Percentiles rank a stretch among this genome's conserved stretches.
These are phyloP conservation scores for Busseola fusca DNA, from an alignment of 2,888 invertebrate genomes.

Conservation along the genomic window DNA sequence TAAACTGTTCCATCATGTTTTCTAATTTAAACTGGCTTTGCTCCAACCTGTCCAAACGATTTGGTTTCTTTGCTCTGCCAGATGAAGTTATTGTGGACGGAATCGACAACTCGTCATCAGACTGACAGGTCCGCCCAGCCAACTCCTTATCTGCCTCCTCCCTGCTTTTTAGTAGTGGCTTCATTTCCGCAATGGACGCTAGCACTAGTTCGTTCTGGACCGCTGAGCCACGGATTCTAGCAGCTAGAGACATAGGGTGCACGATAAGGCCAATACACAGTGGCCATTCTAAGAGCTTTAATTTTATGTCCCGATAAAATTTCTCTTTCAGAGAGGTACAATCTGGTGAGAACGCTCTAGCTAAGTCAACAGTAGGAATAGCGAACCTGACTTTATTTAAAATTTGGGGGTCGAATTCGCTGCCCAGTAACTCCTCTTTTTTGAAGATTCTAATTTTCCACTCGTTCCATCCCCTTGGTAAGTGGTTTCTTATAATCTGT, in stretches of 20 bases:
- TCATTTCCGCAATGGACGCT: neutral
- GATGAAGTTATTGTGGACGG: constrained; percentile 18
- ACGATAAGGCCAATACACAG: constrained; percentile 12
- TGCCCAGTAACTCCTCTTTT: too few relatives aligned
- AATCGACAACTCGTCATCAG: constrained; percentile 1
- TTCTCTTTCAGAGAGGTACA: constrained; percentile 3
- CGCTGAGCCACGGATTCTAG: constrained; percentile 6
- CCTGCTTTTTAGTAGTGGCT: neutral
- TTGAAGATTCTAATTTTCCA: constrained; percentile 1
- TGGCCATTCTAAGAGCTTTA: constrained; percentile 7
- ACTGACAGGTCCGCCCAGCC: neutral
- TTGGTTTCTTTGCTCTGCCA: constrained; percentile 13
- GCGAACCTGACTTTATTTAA: constrained; percentile 14
- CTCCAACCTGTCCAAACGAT: neutral
- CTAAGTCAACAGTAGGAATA: constrained; percentile 9
- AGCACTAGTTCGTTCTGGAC: constrained; percentile 10
- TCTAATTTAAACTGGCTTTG: constrained; percentile 5
- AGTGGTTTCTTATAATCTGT: neutral
- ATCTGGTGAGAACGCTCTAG: neutral
- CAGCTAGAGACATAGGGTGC: constrained; percentile 12
- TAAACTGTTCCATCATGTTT: constrained; percentile 3
- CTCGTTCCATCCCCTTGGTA: constrained; percentile 10
- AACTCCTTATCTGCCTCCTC: constrained; percentile 5
- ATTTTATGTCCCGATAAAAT: constrained; percentile 12
- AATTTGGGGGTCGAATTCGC: constrained; percentile 12